These are phyloP conservation scores for Peromyscus nudipes DNA, from an alignment of 2,797 vertebrate species.

Conservation along the genomic window DNA sequence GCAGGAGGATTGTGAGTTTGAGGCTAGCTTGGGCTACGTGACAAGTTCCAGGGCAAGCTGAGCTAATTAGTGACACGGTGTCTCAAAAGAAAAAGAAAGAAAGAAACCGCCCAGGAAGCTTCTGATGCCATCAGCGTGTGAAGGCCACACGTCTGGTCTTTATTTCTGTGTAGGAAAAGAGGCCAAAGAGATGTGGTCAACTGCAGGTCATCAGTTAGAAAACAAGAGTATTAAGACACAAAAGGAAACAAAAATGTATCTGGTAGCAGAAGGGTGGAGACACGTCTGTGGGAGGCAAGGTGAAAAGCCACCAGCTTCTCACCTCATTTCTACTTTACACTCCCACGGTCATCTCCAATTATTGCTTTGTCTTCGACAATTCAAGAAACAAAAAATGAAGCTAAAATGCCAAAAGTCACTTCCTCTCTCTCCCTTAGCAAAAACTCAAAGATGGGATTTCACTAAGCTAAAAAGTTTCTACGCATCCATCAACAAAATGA, in stretches of 20 bases:
- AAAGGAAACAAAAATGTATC: neutral
- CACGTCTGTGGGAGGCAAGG: accelerated
- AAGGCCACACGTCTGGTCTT: neutral
- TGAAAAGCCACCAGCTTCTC: neutral
- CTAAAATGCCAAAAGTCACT: neutral
- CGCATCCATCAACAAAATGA: neutral
- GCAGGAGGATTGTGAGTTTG: neutral
- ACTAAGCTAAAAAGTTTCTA: neutral
- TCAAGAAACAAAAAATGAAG: neutral
- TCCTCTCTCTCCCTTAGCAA: neutral
- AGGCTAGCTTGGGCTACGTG: neutral
- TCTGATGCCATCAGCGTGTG: neutral
- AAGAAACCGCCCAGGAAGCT: neutral
- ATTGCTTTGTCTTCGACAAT: neutral
- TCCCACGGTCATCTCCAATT: neutral
- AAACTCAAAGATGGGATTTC: neutral
- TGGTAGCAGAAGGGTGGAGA: neutral
- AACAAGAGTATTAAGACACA: neutral
- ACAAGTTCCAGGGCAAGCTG: neutral
- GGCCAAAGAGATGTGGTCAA: neutral
- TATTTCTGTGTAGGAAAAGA: slow-evolving; percentile 22
- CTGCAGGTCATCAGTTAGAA: neutral
- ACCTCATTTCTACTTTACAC: neutral
- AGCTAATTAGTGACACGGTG: neutral
- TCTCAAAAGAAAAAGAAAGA: neutral